Conservation (phyloP, 2,797 vertebrate species). For the Dicrostonyx torquatus region DNA sequence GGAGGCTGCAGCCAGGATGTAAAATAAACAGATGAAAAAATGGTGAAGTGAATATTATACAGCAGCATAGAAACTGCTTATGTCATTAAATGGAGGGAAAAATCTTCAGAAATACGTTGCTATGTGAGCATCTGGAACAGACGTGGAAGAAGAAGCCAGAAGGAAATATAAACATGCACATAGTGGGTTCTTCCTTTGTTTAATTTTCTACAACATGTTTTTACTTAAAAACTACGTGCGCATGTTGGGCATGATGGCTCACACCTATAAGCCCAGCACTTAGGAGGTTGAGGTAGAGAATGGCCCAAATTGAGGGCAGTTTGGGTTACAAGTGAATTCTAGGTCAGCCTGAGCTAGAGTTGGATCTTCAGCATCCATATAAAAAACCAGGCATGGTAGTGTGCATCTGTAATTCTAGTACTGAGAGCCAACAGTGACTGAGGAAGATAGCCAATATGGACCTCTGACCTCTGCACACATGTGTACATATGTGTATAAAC, state of each 20-base stretch:
- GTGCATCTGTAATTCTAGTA: neutral
- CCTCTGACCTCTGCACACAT: neutral
- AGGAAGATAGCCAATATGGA: neutral
- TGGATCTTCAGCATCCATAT: neutral
- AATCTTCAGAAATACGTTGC: neutral
- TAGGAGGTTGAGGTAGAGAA: neutral
- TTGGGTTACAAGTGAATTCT: neutral
- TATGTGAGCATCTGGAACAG: neutral
- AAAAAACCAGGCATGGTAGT: neutral
- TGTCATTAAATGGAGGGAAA: neutral
- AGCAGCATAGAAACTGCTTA: neutral
- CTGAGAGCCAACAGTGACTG: neutral
- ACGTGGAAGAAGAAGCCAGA: neutral
- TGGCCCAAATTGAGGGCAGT: neutral
- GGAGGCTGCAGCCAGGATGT: neutral
- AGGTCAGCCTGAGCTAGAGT: neutral
- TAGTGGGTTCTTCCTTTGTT: neutral
- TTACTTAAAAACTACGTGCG: neutral
- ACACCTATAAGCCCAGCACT: neutral
- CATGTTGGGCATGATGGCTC: neutral
- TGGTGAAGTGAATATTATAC: neutral
- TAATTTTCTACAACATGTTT: neutral
- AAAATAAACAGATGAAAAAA: neutral
- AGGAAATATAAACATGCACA: neutral
- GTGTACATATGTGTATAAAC: neutral